Evolutionary conservation across 64 coral and sea anemone species (phyloP).

Genomic region (Orbicella faveolata): DNA sequence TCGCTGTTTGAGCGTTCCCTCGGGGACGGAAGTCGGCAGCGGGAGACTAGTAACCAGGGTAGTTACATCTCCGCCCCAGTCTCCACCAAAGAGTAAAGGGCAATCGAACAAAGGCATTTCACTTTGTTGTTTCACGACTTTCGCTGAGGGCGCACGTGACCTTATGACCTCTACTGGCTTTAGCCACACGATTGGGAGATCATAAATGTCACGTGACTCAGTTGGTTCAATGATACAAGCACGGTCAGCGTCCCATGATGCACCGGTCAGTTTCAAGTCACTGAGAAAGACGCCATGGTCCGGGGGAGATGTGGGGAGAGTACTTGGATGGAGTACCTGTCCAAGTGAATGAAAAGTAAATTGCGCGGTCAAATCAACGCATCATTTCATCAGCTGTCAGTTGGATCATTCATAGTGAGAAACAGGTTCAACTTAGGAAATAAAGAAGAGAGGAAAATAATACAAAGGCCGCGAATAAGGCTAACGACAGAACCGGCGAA

Average conservation of each 20-base stretch:
- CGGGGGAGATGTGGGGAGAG: constrained; percentile 22
- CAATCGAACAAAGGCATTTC: constrained; percentile 33
- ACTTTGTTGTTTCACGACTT: neutral
- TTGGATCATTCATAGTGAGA: too few species aligned
- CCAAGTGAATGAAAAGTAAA: neutral
- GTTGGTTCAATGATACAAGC: neutral
- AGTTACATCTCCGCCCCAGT: neutral
- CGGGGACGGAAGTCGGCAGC: neutral
- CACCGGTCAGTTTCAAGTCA: constrained; percentile 13
- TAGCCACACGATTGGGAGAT: constrained; percentile 30
- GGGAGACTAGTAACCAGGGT: constrained; percentile 35
- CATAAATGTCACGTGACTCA: constrained; percentile 13
- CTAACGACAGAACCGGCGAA: too few species aligned
- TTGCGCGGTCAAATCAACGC: neutral
- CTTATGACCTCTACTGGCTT: constrained; percentile 23
- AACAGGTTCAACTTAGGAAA: too few species aligned
- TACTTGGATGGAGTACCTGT: constrained; percentile 20
- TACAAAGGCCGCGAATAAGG: too few species aligned
- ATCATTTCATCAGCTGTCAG: neutral
- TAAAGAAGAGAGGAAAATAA: too few species aligned
- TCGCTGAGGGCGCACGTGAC: constrained; percentile 30
- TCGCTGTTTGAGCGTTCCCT: constrained; percentile 4
- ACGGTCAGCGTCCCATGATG: constrained; percentile 38
- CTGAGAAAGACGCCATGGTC: constrained; percentile 27
- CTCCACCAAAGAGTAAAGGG: constrained; percentile 19